Evolutionary conservation across 1,140 invertebrate genomes (phyloP).

Genomic region (Drosophila baimaii): DNA sequence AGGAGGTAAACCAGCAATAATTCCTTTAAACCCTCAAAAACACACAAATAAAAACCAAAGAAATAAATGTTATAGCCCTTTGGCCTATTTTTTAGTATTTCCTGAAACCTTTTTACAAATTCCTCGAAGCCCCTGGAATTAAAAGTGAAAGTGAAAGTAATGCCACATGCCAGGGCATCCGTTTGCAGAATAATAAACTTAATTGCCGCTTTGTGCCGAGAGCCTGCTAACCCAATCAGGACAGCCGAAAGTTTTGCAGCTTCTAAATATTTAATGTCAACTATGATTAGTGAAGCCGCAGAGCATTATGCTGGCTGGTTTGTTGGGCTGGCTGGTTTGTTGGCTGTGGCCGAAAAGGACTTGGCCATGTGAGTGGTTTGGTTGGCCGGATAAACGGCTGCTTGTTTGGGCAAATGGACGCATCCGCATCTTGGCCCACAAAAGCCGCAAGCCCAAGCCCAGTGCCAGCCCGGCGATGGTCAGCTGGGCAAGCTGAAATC

Average conservation of each 20-base stretch:
- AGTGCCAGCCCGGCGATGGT: constrained; percentile 15
- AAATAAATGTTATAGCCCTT: not conserved
- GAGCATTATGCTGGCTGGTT: constrained; percentile 26
- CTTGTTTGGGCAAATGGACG: constrained; percentile 40
- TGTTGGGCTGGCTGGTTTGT: not conserved
- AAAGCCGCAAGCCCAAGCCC: constrained; percentile 11
- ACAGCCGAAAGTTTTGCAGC: constrained; percentile 27
- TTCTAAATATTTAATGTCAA: constrained; percentile 69
- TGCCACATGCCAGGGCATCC: constrained; percentile 5
- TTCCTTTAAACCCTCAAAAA: too few relatives aligned
- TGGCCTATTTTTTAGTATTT: not conserved
- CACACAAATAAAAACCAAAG: not conserved
- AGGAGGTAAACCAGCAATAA: not conserved
- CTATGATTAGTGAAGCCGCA: constrained; percentile 52
- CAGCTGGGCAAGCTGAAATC: constrained; percentile 67
- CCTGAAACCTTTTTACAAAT: not conserved
- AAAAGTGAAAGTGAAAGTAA: constrained; percentile 1
- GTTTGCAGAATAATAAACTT: constrained; percentile 21
- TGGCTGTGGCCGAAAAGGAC: constrained; percentile 18
- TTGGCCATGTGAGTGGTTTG: constrained; percentile 25
- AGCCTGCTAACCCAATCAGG: constrained; percentile 62
- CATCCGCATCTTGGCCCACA: constrained; percentile 32
- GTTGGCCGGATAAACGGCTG: constrained; percentile 44
- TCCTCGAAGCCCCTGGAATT: not conserved
- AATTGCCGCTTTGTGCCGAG: constrained; percentile 29